Base-by-base conservation (phyloP, 1,140 invertebrate genomes). In the Drosophila sturtevanti region DNA sequence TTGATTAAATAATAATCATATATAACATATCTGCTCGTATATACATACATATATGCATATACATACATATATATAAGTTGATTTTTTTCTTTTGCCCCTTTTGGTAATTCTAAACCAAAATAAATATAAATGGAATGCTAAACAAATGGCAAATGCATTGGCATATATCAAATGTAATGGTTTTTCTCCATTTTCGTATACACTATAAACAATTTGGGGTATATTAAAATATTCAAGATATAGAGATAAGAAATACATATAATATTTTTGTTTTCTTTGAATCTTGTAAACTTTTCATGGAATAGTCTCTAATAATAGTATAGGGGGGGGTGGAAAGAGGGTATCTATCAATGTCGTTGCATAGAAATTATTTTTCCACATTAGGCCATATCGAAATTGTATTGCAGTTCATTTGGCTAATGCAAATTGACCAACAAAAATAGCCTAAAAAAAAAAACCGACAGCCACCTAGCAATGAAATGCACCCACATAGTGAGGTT, bases 371-470 rank as follows among this genome's bases (percentile, higher is more conserved):
- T 4, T 7, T 11, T 21, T 48, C 18, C 16, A 21, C 16, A 21
- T 48, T 48, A 4, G 41, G 41, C 41, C 41, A 48, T 48, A 48
- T 48, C 41, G 11, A 48, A 48, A 16, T 48, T 10, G 7, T 31
- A 6, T 31, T 68, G 58, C 48, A 74, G 24, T 77, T 77, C 73
- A 59, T 70, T 65, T 44, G 63, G 62, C 73, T 73, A 80, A 80
- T 80, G 77, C 81, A 76, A 81, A 80, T 76, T 80, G 78, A 80
- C 65, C 35, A 59, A 16, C 62, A 54, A 64, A 54, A 64, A 31
- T 34, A 44, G 61, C 14, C 61, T 10, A 5, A 1, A 12, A 14
- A 5, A 1, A 12, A 16, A 31, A 63, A 52, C 72, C 65, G 51
- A 52, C 60, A 64, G 44, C 67, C 52, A 38, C 35, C 31, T 22